Base-by-base conservation (phyloP, 2,113 vertebrate genomes). In the Tor tambroides region DNA sequence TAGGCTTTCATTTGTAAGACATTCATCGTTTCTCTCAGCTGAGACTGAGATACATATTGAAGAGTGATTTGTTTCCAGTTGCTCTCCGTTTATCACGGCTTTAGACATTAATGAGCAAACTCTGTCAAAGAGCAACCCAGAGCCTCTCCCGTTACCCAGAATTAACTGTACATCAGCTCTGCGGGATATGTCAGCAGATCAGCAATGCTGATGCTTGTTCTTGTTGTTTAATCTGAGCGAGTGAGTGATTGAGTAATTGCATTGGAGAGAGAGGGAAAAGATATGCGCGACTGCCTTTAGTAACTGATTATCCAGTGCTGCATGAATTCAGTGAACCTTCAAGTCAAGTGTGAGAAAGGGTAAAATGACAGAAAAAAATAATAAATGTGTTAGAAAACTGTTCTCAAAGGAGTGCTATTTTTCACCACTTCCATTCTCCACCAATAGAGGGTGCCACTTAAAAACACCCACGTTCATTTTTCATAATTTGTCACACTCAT, bases 371-470 rank as follows among this genome's bases (percentile, higher is more conserved):
- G n/a, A n/a, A n/a, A n/a, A n/a, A n/a, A n/a, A n/a, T n/a, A 59
- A 43, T n/a, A 82, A 81, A 51, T 14, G 32, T 5, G 32, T 11
- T 38, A 21, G 21, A 23, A 41, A 41, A 74, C 35, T n/a, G 19
- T 74, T 74, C 35, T 21, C 15, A 46, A 41, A 41, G 41, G 26
- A 80, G 38, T 41, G 72, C 69, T 46, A 46, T 54, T 65, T 49
- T 21, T 77, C 72, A 87, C 19, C 38, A 6, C 3, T n/a, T n/a
- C n/a, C n/a, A n/a, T n/a, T 77, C 72, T 87, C 19, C 38, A 6
- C 3, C 93, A 93, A 87, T 87, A 93, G 94, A 88, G 92, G 92
- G 91, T 63, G 21, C 90, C 72, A 65, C 17, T 85, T 81, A 32
- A 6, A 21, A 12, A 46, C 28, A 56, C 51, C 43, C 54, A 38